Conservation (phyloP, 2,888 invertebrate species). For the Andricus curvator region DNA sequence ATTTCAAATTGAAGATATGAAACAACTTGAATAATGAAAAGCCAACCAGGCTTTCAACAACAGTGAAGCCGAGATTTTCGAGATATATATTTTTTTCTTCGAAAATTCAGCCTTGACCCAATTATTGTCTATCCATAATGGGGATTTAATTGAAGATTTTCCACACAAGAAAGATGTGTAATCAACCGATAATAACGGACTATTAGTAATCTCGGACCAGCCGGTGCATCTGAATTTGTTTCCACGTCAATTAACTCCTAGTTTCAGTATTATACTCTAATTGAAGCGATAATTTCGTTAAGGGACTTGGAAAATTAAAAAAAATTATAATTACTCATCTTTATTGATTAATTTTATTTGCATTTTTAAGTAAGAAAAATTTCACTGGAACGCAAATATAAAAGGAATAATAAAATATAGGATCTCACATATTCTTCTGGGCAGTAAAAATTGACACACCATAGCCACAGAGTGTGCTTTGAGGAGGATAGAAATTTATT, state of each 20-base stretch:
- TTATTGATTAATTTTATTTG: background rate
- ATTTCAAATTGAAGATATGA: too few relatives aligned
- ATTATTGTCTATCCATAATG: constrained; percentile 44
- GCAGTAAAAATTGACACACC: background rate
- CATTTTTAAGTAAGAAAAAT: background rate
- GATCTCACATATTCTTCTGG: background rate
- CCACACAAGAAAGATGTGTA: constrained; percentile 57
- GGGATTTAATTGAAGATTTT: constrained; percentile 53
- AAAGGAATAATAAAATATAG: background rate
- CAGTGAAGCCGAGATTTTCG: too few relatives aligned
- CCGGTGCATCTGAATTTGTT: constrained; percentile 26
- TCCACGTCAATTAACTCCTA: constrained; percentile 24
- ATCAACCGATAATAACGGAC: constrained; percentile 61
- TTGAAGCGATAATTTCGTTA: background rate
- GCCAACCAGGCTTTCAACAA: too few relatives aligned
- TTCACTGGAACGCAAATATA: background rate
- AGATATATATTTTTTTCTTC: background rate
- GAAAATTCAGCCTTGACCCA: background rate
- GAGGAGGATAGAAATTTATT: background rate
- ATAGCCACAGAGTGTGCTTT: background rate
- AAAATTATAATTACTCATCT: background rate
- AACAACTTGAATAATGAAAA: too few relatives aligned
- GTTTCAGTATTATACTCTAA: constrained; percentile 20
- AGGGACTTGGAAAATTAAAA: background rate
- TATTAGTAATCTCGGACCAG: background rate